A percentile compares a stretch with the other conserved stretches of the same genome.
Conservation (phyloP, 2,113 vertebrate genomes). For the Cyphomyrus plagiostoma region DNA sequence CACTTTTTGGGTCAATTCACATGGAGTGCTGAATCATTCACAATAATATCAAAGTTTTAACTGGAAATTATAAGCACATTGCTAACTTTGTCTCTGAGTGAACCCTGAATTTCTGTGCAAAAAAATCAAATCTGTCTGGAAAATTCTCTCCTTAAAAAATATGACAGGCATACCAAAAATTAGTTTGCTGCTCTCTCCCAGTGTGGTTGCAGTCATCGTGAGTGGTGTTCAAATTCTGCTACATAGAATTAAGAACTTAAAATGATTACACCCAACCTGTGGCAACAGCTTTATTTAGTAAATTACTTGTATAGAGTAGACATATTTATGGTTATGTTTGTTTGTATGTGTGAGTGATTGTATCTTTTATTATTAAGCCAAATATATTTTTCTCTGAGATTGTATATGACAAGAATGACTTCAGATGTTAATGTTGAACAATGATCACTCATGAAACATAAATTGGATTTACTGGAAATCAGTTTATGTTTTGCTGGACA, state of each 20-base stretch:
- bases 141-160: background rate
- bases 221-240: background rate
- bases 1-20: background rate
- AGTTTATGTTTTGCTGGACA: background rate
- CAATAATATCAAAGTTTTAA: background rate
- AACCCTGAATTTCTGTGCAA: background rate
- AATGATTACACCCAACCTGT: background rate
- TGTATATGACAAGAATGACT: background rate
- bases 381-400: background rate
- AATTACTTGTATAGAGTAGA: background rate
- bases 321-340: background rate
- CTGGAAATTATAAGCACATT: background rate
- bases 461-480: background rate
- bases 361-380: background rate
- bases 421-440: background rate
- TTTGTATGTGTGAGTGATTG: background rate
- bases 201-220: background rate
- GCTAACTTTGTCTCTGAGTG: background rate
- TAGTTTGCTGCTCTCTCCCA: background rate
- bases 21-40: background rate
- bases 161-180: background rate
- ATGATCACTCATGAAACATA: background rate
- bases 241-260: background rate
- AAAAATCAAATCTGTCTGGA: background rate
- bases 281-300: background rate